Percentiles rank a stretch among this genome's conserved stretches.
These are phyloP conservation scores for Papilio polytes DNA, from an alignment of 1,140 invertebrate species.

Conservation along the genomic window DNA sequence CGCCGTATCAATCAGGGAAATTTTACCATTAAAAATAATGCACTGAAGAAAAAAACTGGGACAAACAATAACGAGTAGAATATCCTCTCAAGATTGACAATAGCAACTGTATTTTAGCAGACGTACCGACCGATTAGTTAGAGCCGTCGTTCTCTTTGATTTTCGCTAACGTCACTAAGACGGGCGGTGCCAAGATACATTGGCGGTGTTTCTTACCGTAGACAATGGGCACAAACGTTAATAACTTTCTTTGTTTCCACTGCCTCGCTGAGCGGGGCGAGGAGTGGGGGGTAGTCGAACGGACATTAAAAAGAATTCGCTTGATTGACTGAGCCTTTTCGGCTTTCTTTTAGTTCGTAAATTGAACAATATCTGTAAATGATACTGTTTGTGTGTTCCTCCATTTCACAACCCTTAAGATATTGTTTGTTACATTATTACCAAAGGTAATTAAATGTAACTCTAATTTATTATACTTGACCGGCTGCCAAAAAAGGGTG, in stretches of 20 bases:
- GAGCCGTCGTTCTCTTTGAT: conserved; percentile 52
- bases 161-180: conserved; percentile 48
- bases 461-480: no score
- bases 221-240: conserved; percentile 74
- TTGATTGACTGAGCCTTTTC: conserved; percentile 44
- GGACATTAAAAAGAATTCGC: conserved; percentile 55
- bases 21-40: conserved; percentile 55
- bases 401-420: background rate
- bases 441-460: no score
- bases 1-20: conserved; percentile 53
- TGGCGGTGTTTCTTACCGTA: conserved; percentile 58
- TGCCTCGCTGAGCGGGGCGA: conserved; percentile 50
- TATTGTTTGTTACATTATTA: background rate
- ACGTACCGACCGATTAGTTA: conserved; percentile 52
- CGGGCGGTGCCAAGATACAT: conserved; percentile 47
- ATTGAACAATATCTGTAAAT: conserved; percentile 16
- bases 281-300: conserved; percentile 56
- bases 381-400: background rate
- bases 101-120: conserved; percentile 62
- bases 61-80: conserved; percentile 61
- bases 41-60: conserved; percentile 61
- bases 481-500: no score
- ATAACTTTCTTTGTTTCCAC: conserved; percentile 74
- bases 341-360: background rate
- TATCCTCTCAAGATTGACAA: conserved; percentile 63